Evolutionary conservation across 2,113 vertebrate species (phyloP).

Genomic region (Podocnemis expansa): DNA sequence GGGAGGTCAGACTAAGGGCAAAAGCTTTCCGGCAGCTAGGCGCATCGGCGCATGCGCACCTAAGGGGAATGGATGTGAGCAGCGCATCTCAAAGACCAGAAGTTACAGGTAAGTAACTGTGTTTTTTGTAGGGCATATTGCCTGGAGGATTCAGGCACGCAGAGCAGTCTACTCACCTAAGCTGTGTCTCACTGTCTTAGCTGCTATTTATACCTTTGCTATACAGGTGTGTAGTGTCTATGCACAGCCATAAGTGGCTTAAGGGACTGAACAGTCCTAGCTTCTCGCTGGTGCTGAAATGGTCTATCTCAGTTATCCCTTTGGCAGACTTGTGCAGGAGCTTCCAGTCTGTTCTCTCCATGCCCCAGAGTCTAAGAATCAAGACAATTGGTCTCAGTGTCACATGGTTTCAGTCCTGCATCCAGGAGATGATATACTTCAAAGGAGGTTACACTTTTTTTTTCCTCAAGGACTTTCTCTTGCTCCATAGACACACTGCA

Average conservation of each 20-base stretch:
- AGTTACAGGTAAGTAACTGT: no score
- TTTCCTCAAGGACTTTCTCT: background rate
- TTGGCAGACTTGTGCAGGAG: background rate
- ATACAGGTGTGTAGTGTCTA: background rate
- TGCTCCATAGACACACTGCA: background rate
- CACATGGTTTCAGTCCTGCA: background rate
- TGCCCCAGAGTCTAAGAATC: background rate
- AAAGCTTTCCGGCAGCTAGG: no score
- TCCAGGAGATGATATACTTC: background rate
- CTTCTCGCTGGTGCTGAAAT: background rate
- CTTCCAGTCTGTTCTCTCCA: background rate
- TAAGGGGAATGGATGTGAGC: no score
- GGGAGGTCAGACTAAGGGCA: no score
- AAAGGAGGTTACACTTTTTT: background rate
- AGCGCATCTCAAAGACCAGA: no score
- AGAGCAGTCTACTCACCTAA: background rate
- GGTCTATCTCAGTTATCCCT: background rate
- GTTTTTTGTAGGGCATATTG: background rate
- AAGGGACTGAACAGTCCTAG: background rate
- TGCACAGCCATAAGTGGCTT: background rate
- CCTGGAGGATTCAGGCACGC: background rate
- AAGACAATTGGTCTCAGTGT: background rate
- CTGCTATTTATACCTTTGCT: background rate
- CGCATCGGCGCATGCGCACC: no score
- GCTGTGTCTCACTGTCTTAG: background rate